These are phyloP conservation scores for Oriolus oriolus DNA, from an alignment of 2,113 vertebrate genomes.

Conservation along the genomic window DNA sequence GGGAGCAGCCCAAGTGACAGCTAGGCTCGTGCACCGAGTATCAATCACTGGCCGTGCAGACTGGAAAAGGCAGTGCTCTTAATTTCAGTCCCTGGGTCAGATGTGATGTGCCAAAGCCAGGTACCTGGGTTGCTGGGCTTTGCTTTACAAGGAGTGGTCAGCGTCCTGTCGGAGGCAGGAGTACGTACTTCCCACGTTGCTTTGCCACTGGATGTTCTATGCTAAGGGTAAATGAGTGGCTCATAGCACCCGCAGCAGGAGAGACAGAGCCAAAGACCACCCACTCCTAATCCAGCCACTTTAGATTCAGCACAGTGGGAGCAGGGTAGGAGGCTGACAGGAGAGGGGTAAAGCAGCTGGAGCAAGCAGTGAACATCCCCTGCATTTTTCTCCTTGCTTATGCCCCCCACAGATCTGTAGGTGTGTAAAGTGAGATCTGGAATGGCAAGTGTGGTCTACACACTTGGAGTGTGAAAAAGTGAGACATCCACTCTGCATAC, in stretches of 20 bases:
- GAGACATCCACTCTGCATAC: not conserved
- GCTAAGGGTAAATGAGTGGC: not conserved
- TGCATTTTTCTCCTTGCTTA: not conserved
- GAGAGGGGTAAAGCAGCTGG: not conserved
- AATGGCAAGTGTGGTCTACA: not conserved
- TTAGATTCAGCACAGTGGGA: not conserved
- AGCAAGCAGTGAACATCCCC: not conserved
- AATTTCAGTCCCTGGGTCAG: not conserved
- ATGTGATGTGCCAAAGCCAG: not conserved
- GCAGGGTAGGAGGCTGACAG: not conserved
- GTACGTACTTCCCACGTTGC: accelerated
- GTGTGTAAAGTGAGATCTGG: not conserved
- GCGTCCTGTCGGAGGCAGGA: not conserved
- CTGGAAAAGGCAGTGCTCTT: not conserved
- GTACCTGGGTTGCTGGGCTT: not conserved
- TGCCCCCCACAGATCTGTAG: not conserved
- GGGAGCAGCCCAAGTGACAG: not conserved
- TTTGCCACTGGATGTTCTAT: not conserved
- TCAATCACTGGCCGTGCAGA: not conserved
- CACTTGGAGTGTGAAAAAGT: not conserved
- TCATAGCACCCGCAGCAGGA: not conserved
- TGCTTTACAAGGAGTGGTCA: not conserved
- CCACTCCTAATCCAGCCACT: not conserved
- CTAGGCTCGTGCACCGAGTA: not conserved
- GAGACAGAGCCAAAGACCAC: not conserved